Evolutionary conservation across 2,797 vertebrate species (phyloP).

Genomic region (Squalus acanthias): DNA sequence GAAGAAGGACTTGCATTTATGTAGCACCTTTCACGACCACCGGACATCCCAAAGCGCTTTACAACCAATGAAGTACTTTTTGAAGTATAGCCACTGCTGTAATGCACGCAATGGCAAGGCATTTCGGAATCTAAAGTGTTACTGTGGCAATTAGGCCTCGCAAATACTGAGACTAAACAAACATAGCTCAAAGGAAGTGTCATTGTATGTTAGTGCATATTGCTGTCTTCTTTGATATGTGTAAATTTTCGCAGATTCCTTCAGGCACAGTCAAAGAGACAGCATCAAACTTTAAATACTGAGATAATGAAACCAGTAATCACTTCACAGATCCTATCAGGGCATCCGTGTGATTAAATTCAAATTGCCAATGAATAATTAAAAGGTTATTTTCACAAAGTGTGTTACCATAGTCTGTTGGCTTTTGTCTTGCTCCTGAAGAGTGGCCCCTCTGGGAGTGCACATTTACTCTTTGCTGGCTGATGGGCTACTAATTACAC

Average conservation of each 20-base stretch:
- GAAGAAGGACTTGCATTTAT: too few relatives aligned
- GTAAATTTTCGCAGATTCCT: background rate
- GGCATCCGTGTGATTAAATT: conserved; percentile 43
- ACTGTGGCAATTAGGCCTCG: background rate
- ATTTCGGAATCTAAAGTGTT: background rate
- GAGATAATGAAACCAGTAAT: conserved; percentile 40
- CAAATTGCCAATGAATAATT: conserved; percentile 47
- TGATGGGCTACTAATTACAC: background rate
- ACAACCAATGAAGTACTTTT: too few relatives aligned
- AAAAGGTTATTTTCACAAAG: conserved; percentile 49
- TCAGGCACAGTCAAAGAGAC: conserved; percentile 8
- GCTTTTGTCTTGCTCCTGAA: conserved; percentile 10
- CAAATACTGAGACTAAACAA: background rate
- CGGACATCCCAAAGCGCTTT: too few relatives aligned
- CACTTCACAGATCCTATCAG: conserved; percentile 42
- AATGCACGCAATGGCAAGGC: background rate
- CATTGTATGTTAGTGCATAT: background rate
- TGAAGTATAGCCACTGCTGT: too few relatives aligned
- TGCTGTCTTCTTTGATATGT: background rate
- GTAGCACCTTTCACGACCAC: too few relatives aligned
- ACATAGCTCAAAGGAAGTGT: background rate
- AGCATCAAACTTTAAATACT: conserved; percentile 36
- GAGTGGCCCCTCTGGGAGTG: background rate
- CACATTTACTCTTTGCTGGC: background rate
- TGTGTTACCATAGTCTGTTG: conserved; percentile 40